Base-by-base conservation (phyloP, 1,140 invertebrate genomes). In the Stegodyphus mimosarum region DNA sequence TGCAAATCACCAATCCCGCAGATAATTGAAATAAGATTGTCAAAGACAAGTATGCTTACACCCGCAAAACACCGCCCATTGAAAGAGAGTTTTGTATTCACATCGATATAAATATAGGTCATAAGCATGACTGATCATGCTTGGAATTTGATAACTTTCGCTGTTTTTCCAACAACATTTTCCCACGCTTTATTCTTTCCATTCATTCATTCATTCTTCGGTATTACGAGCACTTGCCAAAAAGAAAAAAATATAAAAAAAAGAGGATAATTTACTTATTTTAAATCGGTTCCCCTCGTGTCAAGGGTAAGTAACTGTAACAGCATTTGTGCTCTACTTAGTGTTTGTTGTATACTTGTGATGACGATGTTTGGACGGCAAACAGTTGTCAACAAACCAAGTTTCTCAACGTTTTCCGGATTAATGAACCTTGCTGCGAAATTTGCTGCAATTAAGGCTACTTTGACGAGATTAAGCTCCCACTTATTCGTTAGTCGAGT, bases 41-140 rank as follows among this genome's bases (percentile, higher is more conserved):
- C 33, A 33, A 33, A 33, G 33, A 33, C 33, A 33, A 33, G 33
- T 33, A 33, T 33, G 3, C 33, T 33, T 33, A 33, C 33, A 33
- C 33, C 33, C 33, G 33, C 33, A 33, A 33, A 33, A 33, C 33
- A 33, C 33, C 33, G 3, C 33, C 33, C 33, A 33, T 33, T 33
- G 33, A 33, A 33, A 33, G 33, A 33, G 33, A 33, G 15, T 60
- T 60, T 60, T 9, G 9, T 60, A 60, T 60, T 60, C 9, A 60
- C 7, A 9, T 6, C 5, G 2, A 69, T 72, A 9, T 72, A 33
- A 50, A 86, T 77, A 48, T 86, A 63, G 83, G 83, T 86, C 75
- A 86, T 49, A 78, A 66, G 83, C 83, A 52, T 86, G 83, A 50
- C n/a, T 49, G 52, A 78, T 72, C 83, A 86, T 15, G 83, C 83